Evolutionary conservation across 2,888 invertebrate species (phyloP).

Genomic region (Steinernema carpocapsae): DNA sequence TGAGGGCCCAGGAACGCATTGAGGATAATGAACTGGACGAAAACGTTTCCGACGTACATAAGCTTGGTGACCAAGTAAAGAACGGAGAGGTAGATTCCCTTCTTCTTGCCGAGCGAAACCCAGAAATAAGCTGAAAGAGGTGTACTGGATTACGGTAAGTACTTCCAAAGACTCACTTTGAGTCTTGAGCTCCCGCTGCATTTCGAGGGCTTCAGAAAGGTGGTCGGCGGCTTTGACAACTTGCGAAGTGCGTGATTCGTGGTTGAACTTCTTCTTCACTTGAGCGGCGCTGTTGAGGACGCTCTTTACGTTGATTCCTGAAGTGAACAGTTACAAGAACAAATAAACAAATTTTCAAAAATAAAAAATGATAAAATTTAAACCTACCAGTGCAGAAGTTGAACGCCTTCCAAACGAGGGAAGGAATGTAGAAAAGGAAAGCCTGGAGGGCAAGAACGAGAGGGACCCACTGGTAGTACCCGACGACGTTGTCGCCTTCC

Average conservation of each 20-base stretch:
- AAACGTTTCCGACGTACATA: conserved; percentile 68
- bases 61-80: conserved; percentile 68
- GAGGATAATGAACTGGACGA: conserved; percentile 69
- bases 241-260: conserved; percentile 47
- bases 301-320: conserved; percentile 64
- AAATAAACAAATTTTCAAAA: not conserved
- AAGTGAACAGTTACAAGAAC: conserved; percentile 26
- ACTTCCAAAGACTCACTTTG: conserved; percentile 6
- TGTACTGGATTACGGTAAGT: not conserved
- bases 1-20: conserved; percentile 69
- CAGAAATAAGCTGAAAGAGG: conserved; percentile 14
- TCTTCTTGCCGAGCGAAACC: conserved; percentile 49
- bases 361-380: not conserved
- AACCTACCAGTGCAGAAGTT: conserved; percentile 43
- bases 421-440: conserved; percentile 66
- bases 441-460: conserved; percentile 64
- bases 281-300: conserved; percentile 57
- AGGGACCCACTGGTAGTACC: conserved; percentile 65
- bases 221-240: conserved; percentile 55
- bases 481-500: conserved; percentile 45
- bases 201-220: conserved; percentile 62
- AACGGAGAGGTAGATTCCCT: conserved; percentile 66
- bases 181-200: conserved; percentile 60
- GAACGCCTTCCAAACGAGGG: conserved; percentile 62
- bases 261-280: conserved; percentile 56